phyloP scores from a whole-genome alignment of 2,797 vertebrate species.

The Cirrhinus molitorella region DNA sequence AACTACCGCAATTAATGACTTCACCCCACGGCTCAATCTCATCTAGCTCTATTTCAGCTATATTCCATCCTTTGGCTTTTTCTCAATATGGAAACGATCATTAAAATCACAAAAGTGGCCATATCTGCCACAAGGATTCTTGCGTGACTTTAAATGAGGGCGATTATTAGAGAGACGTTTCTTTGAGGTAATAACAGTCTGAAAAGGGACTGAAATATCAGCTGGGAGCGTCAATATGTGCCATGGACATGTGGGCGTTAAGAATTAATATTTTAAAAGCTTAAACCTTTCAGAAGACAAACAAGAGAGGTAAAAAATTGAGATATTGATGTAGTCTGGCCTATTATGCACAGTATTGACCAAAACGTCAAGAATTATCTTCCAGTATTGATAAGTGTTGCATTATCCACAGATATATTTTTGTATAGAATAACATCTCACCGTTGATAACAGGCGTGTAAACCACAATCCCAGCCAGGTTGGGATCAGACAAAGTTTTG shows the following conservation, averaged over 20 bases:
- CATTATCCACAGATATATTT: not conserved
- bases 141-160: not conserved
- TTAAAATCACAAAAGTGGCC: conserved; percentile 5
- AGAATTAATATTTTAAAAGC: conserved; percentile 7
- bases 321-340: not conserved
- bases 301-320: not conserved
- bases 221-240: not conserved
- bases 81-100: conserved; percentile 16
- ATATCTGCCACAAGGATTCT: not conserved
- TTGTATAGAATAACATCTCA: conserved; percentile 65
- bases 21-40: conserved; percentile 3
- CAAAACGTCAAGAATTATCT: not conserved
- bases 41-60: not conserved
- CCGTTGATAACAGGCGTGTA: conserved; percentile 97
- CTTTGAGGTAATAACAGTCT: conserved; percentile 22
- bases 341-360: not conserved
- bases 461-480: conserved; percentile 95
- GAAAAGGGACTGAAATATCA: conserved; percentile 1
- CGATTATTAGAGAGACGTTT: not conserved
- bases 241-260: not conserved
- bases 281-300: not conserved
- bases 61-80: conserved; percentile 1
- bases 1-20: conserved; percentile 29
- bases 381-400: not conserved
- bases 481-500: conserved; percentile 95